Evolutionary conservation across 2,113 vertebrate genomes (phyloP), one percentile per base, ranked within the genome.

Genomic region (Chaetura pelagica): DNA sequence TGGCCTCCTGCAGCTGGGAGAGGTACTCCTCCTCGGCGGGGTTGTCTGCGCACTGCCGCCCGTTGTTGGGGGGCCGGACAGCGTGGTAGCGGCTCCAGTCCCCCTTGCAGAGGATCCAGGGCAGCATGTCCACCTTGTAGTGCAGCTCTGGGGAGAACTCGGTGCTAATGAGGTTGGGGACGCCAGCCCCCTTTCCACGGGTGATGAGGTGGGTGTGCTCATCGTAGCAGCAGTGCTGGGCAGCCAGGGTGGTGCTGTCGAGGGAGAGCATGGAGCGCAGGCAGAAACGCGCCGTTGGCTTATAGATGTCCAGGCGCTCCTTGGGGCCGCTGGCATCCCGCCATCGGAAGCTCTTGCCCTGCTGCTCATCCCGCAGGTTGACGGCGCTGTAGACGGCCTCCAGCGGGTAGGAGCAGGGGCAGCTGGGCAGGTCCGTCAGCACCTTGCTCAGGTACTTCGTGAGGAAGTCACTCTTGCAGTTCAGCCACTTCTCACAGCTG

Each of bases 401-500:
- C 20, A 98, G 97, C 0, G 99, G 99, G 97, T 98, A 99, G 7
- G 96, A 94, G 57, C 99, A 99, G 5, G 99, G 99, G 92, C 99
- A 99, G 97, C 98, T 98, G 97, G 99, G 99, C 91, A 99, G 97
- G 83, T 99, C 99, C 0, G 96, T 98, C 84, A 99, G 91, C 6
- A 99, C 98, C 97, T 98, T 98, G 81, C 98, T 98, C 79, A 99
- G 93, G 96, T 99, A 99, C 84, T 97, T 96, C 94, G 98, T 98
- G 9, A 99, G 98, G 97, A 99, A 99, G 68, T 99, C 98, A 0
- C 98, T 99, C 96, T 99, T 99, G 97, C 99, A 99, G 95, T 98
- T 99, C 63, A 99, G 97, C 99, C 99, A 99, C 95, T 99, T 99
- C 93, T 99, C 99, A 89, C 99, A 99, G 97, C 98, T 99, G 98